Evolutionary conservation across 2,888 invertebrate species (phyloP), one percentile per base, ranked within the genome.

Genomic region (Phyllotreta cruciferae): DNA sequence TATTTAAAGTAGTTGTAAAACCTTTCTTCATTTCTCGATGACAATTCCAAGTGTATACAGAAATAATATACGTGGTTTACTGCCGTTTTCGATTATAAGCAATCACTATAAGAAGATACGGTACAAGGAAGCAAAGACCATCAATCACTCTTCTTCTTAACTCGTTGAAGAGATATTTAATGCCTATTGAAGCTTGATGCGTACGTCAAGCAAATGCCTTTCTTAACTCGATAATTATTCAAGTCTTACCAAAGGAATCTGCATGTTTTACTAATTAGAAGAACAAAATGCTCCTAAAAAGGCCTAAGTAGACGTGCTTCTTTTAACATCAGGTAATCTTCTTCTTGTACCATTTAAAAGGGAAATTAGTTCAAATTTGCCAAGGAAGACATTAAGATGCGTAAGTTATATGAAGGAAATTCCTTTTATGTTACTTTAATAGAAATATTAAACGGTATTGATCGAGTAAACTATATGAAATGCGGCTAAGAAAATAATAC

Each of bases 181-280:
- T 60, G 50, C 41, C 42, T 60, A 60, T 52, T 52, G 52, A 50
- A 41, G 44, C 44, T 60, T 60, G 44, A 60, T 60, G 52, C 36
- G 37, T 44, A 53, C 14, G 60, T 52, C 60, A 60, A 37, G 44
- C 37, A 60, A 44, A 53, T 60, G 37, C 52, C 42, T 53, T 53
- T 53, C 52, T 60, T 53, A 35, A 42, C 14, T 60, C 37, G 37
- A 44, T 60, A 60, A 60, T 60, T 60, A 60, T 44, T 44, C 52
- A 38, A 35, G 14, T 58, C 58, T 58, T 41, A 13, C 49, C 41
- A 49, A 42, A 35, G 52, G 24, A 52, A 60, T 60, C 44, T 60
- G 45, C 60, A 60, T 52, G 52, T 52, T 44, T 34, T 14, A 44
- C 60, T 60, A 60, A 60, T 60, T 50, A 60, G n/a, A 60, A 38